A percentile compares a stretch with the other conserved stretches of the same genome.
These are phyloP conservation scores for Gymnocephalus cernua DNA, from an alignment of 2,113 vertebrate species.

Conservation along the genomic window DNA sequence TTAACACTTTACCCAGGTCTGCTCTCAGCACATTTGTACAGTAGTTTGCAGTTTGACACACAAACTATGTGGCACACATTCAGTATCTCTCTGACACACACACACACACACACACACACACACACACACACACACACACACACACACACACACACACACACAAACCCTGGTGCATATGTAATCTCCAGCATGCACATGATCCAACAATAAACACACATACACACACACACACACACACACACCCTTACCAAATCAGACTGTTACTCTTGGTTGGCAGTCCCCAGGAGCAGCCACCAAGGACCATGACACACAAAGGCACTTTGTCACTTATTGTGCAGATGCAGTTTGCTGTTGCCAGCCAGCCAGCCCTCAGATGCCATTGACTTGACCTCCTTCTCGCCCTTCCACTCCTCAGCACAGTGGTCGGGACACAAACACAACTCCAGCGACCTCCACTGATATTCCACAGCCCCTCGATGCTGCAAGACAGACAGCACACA, in stretches of 20 bases:
- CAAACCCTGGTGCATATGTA: constrained; percentile 68
- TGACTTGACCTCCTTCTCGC: constrained; percentile 70
- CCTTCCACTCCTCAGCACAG: constrained; percentile 80
- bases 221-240: constrained; percentile 56
- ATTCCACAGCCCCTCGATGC: constrained; percentile 81
- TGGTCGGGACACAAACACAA: constrained; percentile 77
- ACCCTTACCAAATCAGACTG: constrained; percentile 79
- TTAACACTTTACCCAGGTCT: constrained; percentile 66
- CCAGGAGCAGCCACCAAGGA: constrained; percentile 68
- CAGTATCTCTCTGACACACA: constrained; percentile 61
- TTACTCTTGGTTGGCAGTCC: constrained; percentile 78
- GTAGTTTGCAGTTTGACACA: constrained; percentile 71
- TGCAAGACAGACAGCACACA: constrained; percentile 81
- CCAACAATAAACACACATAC: constrained; percentile 42
- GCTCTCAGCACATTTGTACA: constrained; percentile 77
- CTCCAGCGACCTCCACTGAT: constrained; percentile 79
- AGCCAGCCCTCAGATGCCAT: constrained; percentile 79
- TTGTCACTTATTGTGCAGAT: constrained; percentile 80
- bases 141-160: too few species aligned
- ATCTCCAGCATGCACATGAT: constrained; percentile 69
- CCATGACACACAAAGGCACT: constrained; percentile 78
- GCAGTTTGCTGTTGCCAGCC: constrained; percentile 80
- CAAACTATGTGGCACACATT: constrained; percentile 72
- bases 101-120: constrained; percentile 46
- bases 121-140: too few species aligned